These are phyloP conservation scores for Ageneiosus marmoratus DNA, from an alignment of 2,113 vertebrate genomes.

Conservation along the genomic window DNA sequence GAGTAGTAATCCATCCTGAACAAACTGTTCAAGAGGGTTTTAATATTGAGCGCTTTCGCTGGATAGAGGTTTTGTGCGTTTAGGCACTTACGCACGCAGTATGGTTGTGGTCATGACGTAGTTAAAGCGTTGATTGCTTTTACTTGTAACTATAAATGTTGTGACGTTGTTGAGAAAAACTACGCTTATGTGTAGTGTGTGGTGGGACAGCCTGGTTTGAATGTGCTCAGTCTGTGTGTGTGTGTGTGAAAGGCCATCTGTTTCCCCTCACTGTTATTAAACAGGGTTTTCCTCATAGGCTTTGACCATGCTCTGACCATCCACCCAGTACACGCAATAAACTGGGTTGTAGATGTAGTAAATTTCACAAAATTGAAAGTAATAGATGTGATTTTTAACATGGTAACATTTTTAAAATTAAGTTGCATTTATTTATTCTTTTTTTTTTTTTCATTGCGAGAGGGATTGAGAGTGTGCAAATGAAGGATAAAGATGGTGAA, in stretches of 20 bases:
- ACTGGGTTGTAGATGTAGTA: background rate
- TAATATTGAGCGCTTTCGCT: too few species aligned
- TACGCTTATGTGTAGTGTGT: background rate
- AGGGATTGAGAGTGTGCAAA: background rate
- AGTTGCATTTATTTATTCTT: too few species aligned
- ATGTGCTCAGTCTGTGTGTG: background rate
- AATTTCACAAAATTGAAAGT: background rate
- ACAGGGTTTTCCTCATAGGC: background rate
- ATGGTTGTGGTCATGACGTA: background rate
- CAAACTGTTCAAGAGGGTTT: background rate
- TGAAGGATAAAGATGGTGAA: background rate
- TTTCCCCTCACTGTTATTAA: background rate
- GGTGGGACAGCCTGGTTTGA: background rate
- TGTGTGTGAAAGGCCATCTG: slow-evolving; percentile 8
- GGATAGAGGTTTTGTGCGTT: too few species aligned
- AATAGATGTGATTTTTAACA: background rate
- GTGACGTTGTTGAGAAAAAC: background rate
- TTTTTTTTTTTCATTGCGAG: background rate
- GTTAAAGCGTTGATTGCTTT: background rate
- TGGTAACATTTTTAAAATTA: too few species aligned
- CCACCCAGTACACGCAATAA: background rate
- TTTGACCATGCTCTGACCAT: background rate
- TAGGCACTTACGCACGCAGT: background rate
- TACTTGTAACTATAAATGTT: background rate
- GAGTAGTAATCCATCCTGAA: background rate